Conservation (phyloP, 2,797 vertebrate species). For the Sebastes elongatus region DNA sequence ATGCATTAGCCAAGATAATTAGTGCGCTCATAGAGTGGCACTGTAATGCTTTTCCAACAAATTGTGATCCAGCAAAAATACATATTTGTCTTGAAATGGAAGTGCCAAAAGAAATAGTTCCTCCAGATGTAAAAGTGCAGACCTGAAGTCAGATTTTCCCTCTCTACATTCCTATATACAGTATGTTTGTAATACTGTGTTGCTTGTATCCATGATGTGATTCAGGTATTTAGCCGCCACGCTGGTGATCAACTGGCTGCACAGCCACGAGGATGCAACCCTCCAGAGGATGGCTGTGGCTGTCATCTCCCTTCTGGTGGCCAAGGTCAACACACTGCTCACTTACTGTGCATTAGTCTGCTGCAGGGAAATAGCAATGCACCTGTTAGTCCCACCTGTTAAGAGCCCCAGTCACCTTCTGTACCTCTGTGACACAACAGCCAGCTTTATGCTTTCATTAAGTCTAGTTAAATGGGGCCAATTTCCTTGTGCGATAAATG, state of each 20-base stretch:
- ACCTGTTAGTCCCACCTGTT: neutral
- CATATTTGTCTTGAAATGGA: conserved; percentile 18
- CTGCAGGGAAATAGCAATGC: conserved; percentile 15
- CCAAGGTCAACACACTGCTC: conserved; percentile 85
- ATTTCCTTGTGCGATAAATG: neutral
- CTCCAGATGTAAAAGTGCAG: conserved; percentile 36
- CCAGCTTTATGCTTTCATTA: conserved; percentile 5
- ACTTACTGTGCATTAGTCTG: conserved; percentile 35
- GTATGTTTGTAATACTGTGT: conserved; percentile 32
- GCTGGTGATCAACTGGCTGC: conserved; percentile 94
- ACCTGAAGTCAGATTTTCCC: conserved; percentile 3
- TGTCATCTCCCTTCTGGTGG: conserved; percentile 92
- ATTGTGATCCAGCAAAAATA: conserved; percentile 34
- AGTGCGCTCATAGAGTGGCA: neutral
- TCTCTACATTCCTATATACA: conserved; percentile 8
- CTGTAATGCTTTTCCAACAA: conserved; percentile 31
- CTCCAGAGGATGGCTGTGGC: conserved; percentile 95
- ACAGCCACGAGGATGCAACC: conserved; percentile 90
- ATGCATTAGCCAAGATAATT: conserved; percentile 31
- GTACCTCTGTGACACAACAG: conserved; percentile 1
- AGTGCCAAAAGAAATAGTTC: conserved; percentile 44
- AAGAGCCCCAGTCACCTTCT: neutral
- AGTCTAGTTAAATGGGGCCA: conserved; percentile 5
- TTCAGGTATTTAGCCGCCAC: conserved; percentile 91
- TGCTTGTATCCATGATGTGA: conserved; percentile 17